These are phyloP conservation scores for Lumbricus terrestris DNA, from an alignment of 2,888 invertebrate species.

Conservation along the genomic window DNA sequence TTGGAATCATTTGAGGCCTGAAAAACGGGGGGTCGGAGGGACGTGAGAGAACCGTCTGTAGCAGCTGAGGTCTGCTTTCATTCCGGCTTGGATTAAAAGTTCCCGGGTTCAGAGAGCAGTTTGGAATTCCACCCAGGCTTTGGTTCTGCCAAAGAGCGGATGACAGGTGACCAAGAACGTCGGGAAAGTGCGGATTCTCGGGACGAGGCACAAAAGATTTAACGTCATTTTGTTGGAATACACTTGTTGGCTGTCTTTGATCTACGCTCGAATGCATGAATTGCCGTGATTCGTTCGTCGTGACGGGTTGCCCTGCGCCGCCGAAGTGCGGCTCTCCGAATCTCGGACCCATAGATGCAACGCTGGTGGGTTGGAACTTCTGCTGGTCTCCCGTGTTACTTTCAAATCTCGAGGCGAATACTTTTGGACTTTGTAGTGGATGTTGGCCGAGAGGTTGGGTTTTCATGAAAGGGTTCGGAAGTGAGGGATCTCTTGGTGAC, in stretches of 20 bases:
- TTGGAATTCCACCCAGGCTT: not conserved
- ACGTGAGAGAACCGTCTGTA: not conserved
- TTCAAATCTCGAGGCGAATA: slow-evolving; percentile 8
- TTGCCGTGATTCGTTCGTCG: not conserved
- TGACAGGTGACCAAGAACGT: not conserved
- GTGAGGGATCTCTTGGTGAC: not conserved
- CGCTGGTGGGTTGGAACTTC: not conserved
- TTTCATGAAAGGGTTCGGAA: not conserved
- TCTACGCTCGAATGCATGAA: not conserved
- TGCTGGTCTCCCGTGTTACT: not conserved
- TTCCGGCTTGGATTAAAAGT: not conserved
- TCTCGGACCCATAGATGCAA: not conserved
- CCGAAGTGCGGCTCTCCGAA: not conserved
- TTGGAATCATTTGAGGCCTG: not conserved
- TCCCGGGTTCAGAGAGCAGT: not conserved
- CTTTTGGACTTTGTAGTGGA: not conserved
- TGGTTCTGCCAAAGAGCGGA: not conserved
- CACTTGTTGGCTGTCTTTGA: not conserved
- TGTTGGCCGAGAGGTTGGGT: not conserved
- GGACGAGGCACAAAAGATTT: not conserved
- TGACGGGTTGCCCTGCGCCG: not conserved
- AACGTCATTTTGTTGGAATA: not conserved
- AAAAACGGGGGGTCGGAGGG: not conserved
- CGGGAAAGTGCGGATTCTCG: not conserved
- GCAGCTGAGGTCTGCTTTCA: not conserved